Conservation (phyloP, 2,888 invertebrate species). For the Nezara viridula region DNA sequence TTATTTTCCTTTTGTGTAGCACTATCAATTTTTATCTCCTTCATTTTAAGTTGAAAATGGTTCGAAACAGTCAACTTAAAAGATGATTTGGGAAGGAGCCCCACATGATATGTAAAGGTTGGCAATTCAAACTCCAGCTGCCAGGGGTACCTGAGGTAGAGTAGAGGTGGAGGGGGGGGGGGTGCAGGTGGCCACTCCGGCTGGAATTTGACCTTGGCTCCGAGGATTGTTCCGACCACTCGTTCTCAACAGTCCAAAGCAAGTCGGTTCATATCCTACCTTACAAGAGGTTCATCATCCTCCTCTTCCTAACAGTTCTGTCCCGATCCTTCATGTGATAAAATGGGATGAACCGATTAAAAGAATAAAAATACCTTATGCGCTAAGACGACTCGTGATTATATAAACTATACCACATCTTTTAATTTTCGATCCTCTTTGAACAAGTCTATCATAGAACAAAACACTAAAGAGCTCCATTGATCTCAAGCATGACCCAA, state of each 20-base stretch:
- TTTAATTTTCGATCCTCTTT: too few species aligned
- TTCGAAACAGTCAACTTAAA: neutral
- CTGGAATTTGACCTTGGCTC: slow-evolving; percentile 43
- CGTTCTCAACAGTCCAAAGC: neutral
- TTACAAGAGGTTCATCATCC: neutral
- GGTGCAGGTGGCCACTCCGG: slow-evolving; percentile 44
- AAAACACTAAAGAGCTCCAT: too few species aligned
- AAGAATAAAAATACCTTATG: neutral
- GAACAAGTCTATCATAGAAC: too few species aligned
- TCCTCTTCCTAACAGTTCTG: neutral
- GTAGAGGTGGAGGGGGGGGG: neutral
- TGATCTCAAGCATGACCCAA: too few species aligned
- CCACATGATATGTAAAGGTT: neutral
- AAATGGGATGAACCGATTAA: too few species aligned
- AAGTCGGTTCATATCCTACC: neutral
- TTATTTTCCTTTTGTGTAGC: too few species aligned
- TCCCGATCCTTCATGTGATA: too few species aligned
- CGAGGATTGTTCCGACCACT: neutral
- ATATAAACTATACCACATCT: neutral
- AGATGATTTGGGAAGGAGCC: neutral
- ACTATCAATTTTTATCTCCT: too few species aligned
- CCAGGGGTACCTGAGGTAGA: neutral
- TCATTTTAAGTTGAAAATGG: neutral
- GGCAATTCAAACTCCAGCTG: slow-evolving; percentile 24
- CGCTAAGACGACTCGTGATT: neutral